These are phyloP conservation scores for Pseudocheirus occidentalis DNA, from an alignment of 2,797 vertebrate species.

Conservation along the genomic window DNA sequence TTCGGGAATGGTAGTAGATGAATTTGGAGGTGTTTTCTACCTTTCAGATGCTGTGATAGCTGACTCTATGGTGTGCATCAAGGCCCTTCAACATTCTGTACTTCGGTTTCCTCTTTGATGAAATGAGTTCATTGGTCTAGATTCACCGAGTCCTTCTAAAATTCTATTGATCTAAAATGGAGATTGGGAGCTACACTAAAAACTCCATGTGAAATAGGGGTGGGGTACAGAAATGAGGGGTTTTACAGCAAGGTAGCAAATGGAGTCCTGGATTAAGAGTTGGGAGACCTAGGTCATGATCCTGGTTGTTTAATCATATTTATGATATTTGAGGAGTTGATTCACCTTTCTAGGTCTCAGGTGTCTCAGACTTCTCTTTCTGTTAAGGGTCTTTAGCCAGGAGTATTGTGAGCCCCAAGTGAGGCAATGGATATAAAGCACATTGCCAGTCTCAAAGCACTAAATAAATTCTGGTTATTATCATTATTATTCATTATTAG, in stretches of 20 bases:
- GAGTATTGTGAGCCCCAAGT: not conserved
- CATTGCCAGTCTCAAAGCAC: not conserved
- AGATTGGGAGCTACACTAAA: not conserved
- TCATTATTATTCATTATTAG: not conserved
- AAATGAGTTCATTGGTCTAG: not conserved
- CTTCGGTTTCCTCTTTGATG: not conserved
- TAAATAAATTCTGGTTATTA: not conserved
- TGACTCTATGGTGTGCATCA: not conserved
- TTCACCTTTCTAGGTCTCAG: not conserved
- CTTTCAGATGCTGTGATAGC: not conserved
- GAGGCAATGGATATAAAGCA: not conserved
- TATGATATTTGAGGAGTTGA: not conserved
- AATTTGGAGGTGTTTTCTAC: not conserved
- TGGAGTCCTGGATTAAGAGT: not conserved
- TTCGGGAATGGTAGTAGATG: not conserved
- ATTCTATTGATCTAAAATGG: not conserved
- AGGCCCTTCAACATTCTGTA: not conserved
- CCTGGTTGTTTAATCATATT: not conserved
- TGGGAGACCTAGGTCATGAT: not conserved
- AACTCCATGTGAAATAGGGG: not conserved
- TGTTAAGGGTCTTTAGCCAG: not conserved
- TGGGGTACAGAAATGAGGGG: not conserved
- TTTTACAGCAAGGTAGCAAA: not conserved
- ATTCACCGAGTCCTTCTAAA: not conserved
- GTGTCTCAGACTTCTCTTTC: not conserved